A percentile compares a stretch with the other conserved stretches of the same genome.
Evolutionary conservation across 2,888 invertebrate genomes (phyloP).

Genomic region (Corbicula japonica): DNA sequence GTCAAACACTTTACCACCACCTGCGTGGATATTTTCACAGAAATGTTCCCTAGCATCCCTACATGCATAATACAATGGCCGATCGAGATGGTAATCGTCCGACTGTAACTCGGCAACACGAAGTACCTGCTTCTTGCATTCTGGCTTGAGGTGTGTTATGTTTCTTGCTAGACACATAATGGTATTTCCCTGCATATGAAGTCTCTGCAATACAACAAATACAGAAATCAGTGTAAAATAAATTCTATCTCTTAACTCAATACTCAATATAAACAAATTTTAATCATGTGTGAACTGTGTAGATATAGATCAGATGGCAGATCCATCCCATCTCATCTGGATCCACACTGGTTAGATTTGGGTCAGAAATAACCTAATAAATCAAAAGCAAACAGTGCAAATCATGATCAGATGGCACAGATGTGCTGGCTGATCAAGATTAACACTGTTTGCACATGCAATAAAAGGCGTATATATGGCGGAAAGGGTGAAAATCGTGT

Average conservation of each 20-base stretch:
- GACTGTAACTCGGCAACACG: constrained; percentile 96
- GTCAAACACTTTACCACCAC: constrained; percentile 94
- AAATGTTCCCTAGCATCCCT: constrained; percentile 91
- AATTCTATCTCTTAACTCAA: not conserved
- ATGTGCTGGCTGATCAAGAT: not conserved
- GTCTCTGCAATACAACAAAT: constrained; percentile 73
- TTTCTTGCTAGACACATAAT: constrained; percentile 93
- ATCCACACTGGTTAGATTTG: not conserved
- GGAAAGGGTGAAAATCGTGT: not conserved
- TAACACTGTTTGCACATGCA: not conserved
- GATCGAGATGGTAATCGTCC: constrained; percentile 94
- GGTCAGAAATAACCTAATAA: not conserved
- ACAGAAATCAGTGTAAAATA: not conserved
- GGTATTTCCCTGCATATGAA: constrained; percentile 92
- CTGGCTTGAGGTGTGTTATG: constrained; percentile 87
- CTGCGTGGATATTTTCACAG: constrained; percentile 92
- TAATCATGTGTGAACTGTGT: not conserved
- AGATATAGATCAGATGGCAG: not conserved
- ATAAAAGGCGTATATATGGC: not conserved
- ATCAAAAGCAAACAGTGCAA: not conserved
- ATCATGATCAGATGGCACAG: not conserved
- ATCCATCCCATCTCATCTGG: not conserved
- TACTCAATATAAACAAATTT: not conserved
- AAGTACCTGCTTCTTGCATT: constrained; percentile 93
- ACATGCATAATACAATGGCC: constrained; percentile 96